Conservation (phyloP, 2,888 invertebrate species). For the Ichneumoninae sp. region DNA sequence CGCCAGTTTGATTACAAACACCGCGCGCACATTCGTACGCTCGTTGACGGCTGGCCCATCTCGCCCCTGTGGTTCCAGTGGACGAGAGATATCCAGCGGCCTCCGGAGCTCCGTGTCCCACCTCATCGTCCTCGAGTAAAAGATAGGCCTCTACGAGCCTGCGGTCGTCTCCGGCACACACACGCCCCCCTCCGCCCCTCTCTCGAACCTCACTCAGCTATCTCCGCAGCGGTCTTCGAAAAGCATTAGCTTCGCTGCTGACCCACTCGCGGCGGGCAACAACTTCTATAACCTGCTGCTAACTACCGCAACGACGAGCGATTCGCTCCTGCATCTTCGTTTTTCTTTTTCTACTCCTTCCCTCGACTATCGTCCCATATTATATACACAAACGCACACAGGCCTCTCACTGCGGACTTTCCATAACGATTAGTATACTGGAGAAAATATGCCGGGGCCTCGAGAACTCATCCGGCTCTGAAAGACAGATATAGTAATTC, state of each 20-base stretch:
- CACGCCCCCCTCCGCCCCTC: constrained; percentile 25
- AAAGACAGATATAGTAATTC: background rate
- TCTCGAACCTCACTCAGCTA: constrained; percentile 1
- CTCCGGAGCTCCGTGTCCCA: background rate
- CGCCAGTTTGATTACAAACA: constrained; percentile 79
- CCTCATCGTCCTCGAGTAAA: constrained; percentile 11
- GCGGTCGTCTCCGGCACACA: constrained; percentile 9
- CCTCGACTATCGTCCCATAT: constrained; percentile 72
- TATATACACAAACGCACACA: constrained; percentile 60
- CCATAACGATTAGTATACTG: constrained; percentile 72
- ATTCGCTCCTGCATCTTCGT: constrained; percentile 37
- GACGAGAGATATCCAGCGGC: constrained; percentile 7
- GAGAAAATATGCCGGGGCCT: background rate
- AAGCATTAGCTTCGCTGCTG: constrained; percentile 58
- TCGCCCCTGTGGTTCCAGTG: background rate
- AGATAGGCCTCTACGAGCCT: constrained; percentile 10
- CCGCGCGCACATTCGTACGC: constrained; percentile 52
- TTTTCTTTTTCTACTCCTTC: constrained; percentile 3
- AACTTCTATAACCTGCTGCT: constrained; percentile 61
- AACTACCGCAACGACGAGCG: constrained; percentile 27
- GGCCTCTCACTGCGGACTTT: constrained; percentile 69
- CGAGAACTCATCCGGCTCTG: background rate
- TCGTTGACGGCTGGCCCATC: constrained; percentile 27
- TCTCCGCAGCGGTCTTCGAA: constrained; percentile 43
- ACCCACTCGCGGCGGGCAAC: constrained; percentile 54